These are phyloP conservation scores for Megaceryle torquata DNA, from an alignment of 2,113 vertebrate genomes.

Conservation along the genomic window DNA sequence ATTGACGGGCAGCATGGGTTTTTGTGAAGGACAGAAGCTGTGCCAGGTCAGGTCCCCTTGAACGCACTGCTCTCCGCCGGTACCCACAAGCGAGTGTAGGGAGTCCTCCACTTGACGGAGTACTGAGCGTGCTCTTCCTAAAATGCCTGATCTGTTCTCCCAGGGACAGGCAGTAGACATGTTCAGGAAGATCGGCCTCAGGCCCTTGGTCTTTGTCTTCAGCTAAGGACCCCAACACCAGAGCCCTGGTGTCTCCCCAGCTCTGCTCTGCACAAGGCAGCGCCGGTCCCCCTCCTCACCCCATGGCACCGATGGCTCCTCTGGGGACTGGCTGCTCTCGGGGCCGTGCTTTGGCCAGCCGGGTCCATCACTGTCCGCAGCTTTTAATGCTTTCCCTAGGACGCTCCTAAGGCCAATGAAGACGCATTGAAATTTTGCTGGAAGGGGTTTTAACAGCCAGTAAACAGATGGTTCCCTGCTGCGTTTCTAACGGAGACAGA, in stretches of 20 bases:
- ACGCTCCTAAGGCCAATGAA: not conserved
- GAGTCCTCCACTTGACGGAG: not conserved
- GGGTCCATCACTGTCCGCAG: accelerated
- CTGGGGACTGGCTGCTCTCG: accelerated
- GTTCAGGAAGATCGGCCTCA: not conserved
- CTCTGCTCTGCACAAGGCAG: not conserved
- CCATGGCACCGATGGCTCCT: accelerated
- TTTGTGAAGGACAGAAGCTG: too few species aligned
- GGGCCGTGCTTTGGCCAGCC: accelerated
- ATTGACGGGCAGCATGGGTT: accelerated
- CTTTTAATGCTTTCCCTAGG: accelerated
- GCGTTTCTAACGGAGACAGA: not conserved
- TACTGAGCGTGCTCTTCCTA: not conserved
- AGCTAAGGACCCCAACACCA: accelerated
- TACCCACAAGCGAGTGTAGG: not conserved
- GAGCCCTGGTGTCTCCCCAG: accelerated
- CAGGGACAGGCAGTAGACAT: accelerated
- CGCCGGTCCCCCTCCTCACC: accelerated
- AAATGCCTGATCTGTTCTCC: not conserved
- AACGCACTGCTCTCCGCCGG: not conserved
- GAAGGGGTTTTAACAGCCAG: not conserved
- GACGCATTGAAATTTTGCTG: accelerated
- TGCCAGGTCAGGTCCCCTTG: too few species aligned
- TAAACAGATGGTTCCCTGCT: not conserved
- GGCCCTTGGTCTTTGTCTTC: accelerated